Conservation (phyloP, 2,888 invertebrate genomes). For the Apotomis turbidana region DNA sequence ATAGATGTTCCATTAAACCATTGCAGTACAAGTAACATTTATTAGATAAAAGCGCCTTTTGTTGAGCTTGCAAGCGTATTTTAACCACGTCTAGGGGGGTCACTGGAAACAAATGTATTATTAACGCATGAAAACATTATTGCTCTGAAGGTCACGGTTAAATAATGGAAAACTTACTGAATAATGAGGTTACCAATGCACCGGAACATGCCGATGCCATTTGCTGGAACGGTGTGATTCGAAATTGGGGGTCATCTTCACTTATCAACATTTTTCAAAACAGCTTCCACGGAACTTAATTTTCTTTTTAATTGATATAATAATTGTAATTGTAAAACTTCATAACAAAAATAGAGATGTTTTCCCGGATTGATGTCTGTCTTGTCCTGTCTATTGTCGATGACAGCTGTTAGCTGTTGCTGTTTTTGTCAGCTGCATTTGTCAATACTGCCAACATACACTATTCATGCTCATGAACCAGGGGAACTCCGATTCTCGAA, state of each 20-base stretch:
- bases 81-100: conserved; percentile 99
- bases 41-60: conserved; percentile 90
- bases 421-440: neutral
- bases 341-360: conserved; percentile 4
- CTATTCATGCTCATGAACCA: neutral
- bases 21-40: conserved; percentile 98
- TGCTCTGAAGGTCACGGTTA: conserved; percentile 10
- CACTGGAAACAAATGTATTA: conserved; percentile 85
- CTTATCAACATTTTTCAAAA: conserved; percentile 64
- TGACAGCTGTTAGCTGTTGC: conserved; percentile 8
- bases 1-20: conserved; percentile 99
- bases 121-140: neutral
- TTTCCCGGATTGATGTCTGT: conserved; percentile 7
- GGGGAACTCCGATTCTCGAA: too few relatives aligned
- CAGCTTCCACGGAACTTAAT: conserved; percentile 2
- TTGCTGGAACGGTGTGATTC: conserved; percentile 91
- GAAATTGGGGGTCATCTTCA: conserved; percentile 89
- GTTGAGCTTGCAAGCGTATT: conserved; percentile 97
- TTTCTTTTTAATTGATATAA: neutral
- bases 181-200: conserved; percentile 93
- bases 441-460: conserved; percentile 5
- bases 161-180: conserved; percentile 85
- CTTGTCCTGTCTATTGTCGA: neutral
- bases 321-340: neutral
- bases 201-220: conserved; percentile 94